Conservation (phyloP, 2,113 vertebrate species). For the Lamprotornis superbus region DNA sequence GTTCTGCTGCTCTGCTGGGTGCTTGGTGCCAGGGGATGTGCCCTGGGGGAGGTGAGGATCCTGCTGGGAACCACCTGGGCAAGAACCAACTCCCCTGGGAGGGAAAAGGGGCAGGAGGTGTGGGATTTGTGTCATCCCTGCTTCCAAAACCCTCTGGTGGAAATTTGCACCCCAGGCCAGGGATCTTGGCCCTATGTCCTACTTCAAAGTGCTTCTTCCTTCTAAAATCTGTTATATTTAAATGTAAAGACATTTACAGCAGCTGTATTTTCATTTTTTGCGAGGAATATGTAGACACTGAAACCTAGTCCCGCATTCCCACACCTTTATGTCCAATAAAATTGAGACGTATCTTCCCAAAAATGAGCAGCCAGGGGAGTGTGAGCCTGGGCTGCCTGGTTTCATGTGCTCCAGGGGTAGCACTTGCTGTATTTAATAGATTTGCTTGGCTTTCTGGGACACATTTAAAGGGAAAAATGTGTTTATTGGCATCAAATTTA, state of each 20-base stretch:
- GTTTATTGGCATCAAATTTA: conserved; percentile 6
- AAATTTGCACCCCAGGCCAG: background rate
- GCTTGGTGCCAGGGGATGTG: background rate
- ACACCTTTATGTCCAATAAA: background rate
- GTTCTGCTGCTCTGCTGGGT: background rate
- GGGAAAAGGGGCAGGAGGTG: background rate
- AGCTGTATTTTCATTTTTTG: background rate
- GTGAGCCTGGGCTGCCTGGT: background rate
- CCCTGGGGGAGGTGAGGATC: background rate
- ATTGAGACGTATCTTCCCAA: background rate
- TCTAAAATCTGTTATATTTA: background rate
- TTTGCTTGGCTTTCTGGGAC: conserved; percentile 1
- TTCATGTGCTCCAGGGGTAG: background rate
- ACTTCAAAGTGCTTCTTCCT: background rate
- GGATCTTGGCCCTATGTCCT: background rate
- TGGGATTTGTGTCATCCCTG: background rate
- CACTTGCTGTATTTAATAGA: background rate
- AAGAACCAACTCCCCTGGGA: background rate
- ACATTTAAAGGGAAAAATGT: background rate
- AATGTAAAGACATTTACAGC: background rate
- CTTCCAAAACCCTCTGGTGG: background rate
- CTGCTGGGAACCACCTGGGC: background rate
- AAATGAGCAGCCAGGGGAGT: background rate
- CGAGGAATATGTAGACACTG: background rate
- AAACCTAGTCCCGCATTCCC: background rate